Evolutionary conservation across 2,888 invertebrate genomes (phyloP).

Genomic region (Lacanobia oleracea): DNA sequence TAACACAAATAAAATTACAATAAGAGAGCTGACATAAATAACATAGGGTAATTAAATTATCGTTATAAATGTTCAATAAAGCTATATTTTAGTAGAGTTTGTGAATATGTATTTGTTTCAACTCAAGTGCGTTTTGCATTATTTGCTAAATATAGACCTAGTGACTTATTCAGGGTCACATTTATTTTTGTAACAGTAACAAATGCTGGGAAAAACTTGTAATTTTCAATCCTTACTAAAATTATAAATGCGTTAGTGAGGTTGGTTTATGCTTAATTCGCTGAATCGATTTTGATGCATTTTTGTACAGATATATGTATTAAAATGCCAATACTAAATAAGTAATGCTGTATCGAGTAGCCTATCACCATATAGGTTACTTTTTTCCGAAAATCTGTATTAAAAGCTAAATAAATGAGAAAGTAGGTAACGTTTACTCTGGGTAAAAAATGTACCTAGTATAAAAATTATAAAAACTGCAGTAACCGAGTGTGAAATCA

Average conservation of each 20-base stretch:
- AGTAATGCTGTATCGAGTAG: too few relatives aligned
- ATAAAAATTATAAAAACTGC: conserved; percentile 13
- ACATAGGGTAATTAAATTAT: too few relatives aligned
- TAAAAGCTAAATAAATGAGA: too few relatives aligned
- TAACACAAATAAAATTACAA: too few relatives aligned
- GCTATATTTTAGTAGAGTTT: neutral
- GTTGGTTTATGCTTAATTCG: too few relatives aligned
- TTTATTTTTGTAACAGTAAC: neutral
- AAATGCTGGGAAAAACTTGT: neutral
- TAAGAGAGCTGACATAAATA: too few relatives aligned
- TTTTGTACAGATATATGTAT: too few relatives aligned
- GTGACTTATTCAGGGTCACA: neutral
- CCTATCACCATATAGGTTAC: too few relatives aligned
- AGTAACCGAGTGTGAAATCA: conserved; percentile 22
- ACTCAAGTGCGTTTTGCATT: neutral
- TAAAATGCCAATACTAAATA: too few relatives aligned
- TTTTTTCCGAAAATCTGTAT: too few relatives aligned
- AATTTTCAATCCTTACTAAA: neutral
- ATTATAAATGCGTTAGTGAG: too few relatives aligned
- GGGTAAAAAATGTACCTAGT: neutral
- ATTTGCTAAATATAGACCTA: conserved; percentile 2
- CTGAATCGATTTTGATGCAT: too few relatives aligned
- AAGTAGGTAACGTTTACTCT: neutral
- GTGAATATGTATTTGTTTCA: neutral
- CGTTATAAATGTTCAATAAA: neutral